Conservation (phyloP, 2,888 invertebrate genomes). For the Brenthis ino region DNA sequence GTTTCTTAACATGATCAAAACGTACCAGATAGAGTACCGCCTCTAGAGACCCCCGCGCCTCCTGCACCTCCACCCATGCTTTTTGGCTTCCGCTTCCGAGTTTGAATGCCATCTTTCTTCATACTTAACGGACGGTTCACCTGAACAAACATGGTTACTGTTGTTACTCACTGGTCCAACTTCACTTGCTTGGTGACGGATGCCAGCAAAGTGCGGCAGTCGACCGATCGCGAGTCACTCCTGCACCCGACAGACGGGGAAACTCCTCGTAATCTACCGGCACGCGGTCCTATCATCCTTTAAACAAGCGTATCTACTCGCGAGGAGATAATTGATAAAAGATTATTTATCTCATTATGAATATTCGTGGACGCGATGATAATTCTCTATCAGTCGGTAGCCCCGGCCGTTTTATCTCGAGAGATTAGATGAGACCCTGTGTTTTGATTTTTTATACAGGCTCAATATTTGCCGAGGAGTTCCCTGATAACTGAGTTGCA, state of each 20-base stretch:
- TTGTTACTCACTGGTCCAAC: neutral
- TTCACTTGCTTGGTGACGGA: neutral
- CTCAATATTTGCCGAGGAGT: constrained; percentile 81
- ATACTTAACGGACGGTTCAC: constrained; percentile 97
- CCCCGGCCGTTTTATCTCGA: constrained; percentile 76
- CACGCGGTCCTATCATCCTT: constrained; percentile 75
- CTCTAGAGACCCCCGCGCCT: constrained; percentile 51
- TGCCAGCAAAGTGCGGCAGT: constrained; percentile 10
- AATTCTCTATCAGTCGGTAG: constrained; percentile 82
- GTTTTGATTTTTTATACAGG: constrained; percentile 79
- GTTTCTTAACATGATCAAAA: constrained; percentile 31
- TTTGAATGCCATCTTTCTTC: constrained; percentile 99
- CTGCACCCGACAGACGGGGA: constrained; percentile 53
- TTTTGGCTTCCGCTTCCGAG: constrained; percentile 96
- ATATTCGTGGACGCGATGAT: constrained; percentile 79
- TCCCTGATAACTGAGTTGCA: constrained; percentile 72
- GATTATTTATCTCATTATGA: constrained; percentile 83
- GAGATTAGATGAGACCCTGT: constrained; percentile 82
- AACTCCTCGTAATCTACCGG: constrained; percentile 72
- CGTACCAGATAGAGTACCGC: constrained; percentile 65
- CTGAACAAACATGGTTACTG: constrained; percentile 71
- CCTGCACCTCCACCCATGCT: constrained; percentile 73
- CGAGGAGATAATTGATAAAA: constrained; percentile 81
- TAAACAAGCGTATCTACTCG: constrained; percentile 78
- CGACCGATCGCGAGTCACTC: constrained; percentile 35